Conservation (phyloP, 2,113 vertebrate genomes). For the Oreochromis spilurus region DNA sequence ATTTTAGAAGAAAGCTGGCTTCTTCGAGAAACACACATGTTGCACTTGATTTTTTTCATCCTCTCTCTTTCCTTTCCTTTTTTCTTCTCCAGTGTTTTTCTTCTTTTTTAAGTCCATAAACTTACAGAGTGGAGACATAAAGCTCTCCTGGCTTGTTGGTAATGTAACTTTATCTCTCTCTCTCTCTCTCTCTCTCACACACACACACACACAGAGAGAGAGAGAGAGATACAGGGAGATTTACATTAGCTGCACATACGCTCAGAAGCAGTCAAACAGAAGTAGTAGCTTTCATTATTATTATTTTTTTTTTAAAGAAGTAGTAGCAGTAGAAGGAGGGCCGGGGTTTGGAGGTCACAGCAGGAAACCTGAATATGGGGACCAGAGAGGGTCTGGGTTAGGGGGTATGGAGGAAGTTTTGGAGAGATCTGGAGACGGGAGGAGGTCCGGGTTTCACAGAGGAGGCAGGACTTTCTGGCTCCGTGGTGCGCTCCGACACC, state of each 20-base stretch:
- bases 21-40: not conserved
- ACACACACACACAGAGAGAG: not conserved
- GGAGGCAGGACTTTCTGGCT: conserved; percentile 56
- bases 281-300: not conserved
- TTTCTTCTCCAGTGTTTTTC: not conserved
- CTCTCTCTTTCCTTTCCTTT: not conserved
- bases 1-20: not conserved
- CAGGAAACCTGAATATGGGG: not conserved
- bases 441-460: conserved; percentile 59
- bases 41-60: not conserved
- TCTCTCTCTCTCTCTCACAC: conserved; percentile 2
- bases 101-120: not conserved
- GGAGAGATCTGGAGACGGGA: conserved; percentile 46
- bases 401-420: conserved; percentile 27
- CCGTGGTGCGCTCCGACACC: conserved; percentile 46
- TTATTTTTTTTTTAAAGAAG: not conserved
- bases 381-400: not conserved
- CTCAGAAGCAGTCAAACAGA: not conserved
- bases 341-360: not conserved
- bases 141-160: conserved; percentile 25
- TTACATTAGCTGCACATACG: not conserved
- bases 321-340: not conserved
- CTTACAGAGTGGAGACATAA: not conserved
- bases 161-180: conserved; percentile 39
- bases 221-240: not conserved